Conservation (phyloP, 1,140 invertebrate species). For the Drosophila azteca region DNA sequence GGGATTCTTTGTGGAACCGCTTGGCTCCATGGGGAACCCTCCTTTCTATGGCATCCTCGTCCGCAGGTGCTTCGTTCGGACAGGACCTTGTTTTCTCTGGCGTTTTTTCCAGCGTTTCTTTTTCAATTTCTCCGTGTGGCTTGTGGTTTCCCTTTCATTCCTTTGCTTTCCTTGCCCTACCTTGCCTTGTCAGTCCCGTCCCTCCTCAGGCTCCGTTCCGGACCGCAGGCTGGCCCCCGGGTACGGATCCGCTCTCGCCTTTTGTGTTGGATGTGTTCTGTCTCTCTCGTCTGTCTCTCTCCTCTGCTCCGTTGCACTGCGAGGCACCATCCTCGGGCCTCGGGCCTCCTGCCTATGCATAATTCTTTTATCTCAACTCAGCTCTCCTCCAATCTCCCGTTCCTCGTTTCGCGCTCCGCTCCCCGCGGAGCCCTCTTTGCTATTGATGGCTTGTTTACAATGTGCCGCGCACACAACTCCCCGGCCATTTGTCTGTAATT, state of each 20-base stretch:
- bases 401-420: background rate
- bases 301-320: background rate
- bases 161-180: background rate
- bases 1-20: conserved; percentile 3
- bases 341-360: conserved; percentile 63
- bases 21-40: conserved; percentile 3
- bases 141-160: conserved; percentile 66
- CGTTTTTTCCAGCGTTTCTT: conserved; percentile 27
- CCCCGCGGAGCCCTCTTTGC: conserved; percentile 27
- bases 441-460: conserved; percentile 80
- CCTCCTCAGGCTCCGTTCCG: conserved; percentile 13
- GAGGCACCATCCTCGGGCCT: background rate
- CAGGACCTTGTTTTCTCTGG: conserved; percentile 10
- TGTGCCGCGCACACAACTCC: conserved; percentile 59
- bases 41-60: background rate
- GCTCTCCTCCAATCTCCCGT: conserved; percentile 22
- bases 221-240: conserved; percentile 20
- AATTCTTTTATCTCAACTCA: conserved; percentile 76
- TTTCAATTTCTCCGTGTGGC: conserved; percentile 59
- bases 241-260: conserved; percentile 31
- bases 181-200: conserved; percentile 10
- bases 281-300: background rate
- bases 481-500: conserved; percentile 78
- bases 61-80: conserved; percentile 16
- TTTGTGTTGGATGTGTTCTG: conserved; percentile 39